These are phyloP conservation scores for Falco rusticolus DNA, from an alignment of 2,797 vertebrate species.

Conservation along the genomic window DNA sequence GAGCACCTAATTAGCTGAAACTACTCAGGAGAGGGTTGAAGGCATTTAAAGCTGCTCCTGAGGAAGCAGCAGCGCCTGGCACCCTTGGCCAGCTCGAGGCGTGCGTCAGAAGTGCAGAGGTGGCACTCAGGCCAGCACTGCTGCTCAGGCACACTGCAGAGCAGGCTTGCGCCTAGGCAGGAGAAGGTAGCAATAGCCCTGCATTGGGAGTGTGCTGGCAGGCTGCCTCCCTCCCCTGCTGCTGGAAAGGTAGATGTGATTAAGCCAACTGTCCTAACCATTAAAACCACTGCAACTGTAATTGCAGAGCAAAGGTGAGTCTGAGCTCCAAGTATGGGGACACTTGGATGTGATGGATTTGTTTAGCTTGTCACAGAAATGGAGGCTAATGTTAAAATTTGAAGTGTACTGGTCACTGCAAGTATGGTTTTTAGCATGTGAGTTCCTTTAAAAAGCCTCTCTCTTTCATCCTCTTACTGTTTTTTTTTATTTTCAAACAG, in stretches of 20 bases:
- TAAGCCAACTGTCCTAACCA: background rate
- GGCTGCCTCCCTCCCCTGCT: background rate
- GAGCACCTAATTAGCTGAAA: background rate
- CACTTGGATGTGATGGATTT: background rate
- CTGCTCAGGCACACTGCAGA: fast-evolving
- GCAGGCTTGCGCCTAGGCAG: background rate
- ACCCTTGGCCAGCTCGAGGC: background rate
- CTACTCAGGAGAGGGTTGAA: background rate
- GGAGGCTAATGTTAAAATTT: background rate
- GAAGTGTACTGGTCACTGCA: background rate
- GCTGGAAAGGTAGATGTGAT: background rate
- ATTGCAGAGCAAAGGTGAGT: background rate
- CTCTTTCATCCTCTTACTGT: background rate
- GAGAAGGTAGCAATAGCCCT: background rate
- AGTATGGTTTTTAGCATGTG: background rate
- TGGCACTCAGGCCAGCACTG: background rate
- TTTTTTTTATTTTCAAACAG: background rate
- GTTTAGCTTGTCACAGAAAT: background rate
- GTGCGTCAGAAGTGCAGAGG: background rate
- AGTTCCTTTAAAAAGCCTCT: background rate
- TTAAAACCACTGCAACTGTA: background rate
- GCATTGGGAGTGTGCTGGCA: background rate
- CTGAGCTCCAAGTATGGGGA: background rate
- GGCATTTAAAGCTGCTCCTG: background rate
- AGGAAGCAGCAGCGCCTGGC: background rate